Evolutionary conservation across 2,797 vertebrate species (phyloP).

Genomic region (Synanceia verrucosa): DNA sequence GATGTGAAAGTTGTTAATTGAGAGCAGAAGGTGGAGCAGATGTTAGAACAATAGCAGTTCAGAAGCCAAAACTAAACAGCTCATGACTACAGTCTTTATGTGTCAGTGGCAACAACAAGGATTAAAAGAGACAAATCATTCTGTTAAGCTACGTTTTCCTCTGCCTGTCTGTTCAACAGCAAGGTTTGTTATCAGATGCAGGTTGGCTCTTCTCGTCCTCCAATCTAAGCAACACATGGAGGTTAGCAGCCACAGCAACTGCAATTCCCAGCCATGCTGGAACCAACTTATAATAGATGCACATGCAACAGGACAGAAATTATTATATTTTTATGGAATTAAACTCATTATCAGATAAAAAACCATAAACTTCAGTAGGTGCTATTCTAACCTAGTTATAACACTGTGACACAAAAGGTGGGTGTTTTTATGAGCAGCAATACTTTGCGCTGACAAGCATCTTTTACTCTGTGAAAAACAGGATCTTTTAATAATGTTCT

Average conservation of each 20-base stretch:
- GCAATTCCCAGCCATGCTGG: not conserved
- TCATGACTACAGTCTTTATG: not conserved
- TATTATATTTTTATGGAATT: not conserved
- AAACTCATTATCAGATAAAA: not conserved
- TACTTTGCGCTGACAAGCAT: not conserved
- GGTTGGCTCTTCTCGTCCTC: too few relatives aligned
- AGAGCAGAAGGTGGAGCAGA: not conserved
- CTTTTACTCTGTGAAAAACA: too few relatives aligned
- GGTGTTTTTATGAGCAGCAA: not conserved
- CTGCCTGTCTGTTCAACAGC: not conserved
- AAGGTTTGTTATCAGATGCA: not conserved
- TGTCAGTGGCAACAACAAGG: not conserved
- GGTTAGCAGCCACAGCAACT: not conserved
- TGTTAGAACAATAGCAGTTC: not conserved
- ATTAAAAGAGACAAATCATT: not conserved
- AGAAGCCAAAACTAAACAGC: not conserved
- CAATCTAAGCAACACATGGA: constrained; percentile 2
- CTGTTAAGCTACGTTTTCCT: not conserved
- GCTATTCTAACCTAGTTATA: not conserved
- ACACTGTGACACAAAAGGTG: not conserved
- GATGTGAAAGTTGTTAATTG: not conserved
- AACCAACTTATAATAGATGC: not conserved
- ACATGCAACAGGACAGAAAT: not conserved
- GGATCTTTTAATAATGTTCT: too few relatives aligned
- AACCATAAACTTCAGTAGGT: not conserved